phyloP scores from a whole-genome alignment of 2,888 invertebrate species.

The Pollenia amentaria region DNA sequence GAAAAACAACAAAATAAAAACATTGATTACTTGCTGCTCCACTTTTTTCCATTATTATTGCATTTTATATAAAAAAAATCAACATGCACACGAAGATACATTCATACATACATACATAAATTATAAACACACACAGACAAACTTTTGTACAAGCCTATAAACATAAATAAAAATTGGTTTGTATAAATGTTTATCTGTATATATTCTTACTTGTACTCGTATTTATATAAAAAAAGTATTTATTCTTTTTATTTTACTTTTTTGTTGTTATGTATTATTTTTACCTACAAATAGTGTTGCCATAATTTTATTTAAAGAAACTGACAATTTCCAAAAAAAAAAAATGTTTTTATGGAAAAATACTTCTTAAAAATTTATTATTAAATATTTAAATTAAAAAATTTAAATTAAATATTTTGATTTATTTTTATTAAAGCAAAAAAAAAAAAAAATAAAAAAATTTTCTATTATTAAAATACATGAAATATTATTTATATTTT shows the following conservation, averaged over 20 bases:
- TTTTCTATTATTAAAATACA: too few relatives aligned
- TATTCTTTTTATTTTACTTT: slow-evolving; percentile 29
- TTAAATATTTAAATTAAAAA: too few relatives aligned
- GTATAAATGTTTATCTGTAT: slow-evolving; percentile 19
- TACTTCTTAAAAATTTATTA: too few relatives aligned
- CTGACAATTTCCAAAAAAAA: too few relatives aligned
- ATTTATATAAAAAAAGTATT: slow-evolving; percentile 40
- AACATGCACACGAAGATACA: slow-evolving; percentile 32
- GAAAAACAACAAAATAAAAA: slow-evolving; percentile 41
- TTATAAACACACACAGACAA: not conserved
- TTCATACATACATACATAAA: slow-evolving; percentile 2
- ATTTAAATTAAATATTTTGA: too few relatives aligned
- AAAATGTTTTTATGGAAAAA: too few relatives aligned
- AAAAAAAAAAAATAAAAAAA: too few relatives aligned
- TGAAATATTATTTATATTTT: too few relatives aligned
- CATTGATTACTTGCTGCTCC: slow-evolving; percentile 73
- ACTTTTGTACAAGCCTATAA: slow-evolving; percentile 24
- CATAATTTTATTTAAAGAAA: too few relatives aligned
- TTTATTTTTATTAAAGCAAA: too few relatives aligned
- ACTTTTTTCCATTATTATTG: slow-evolving; percentile 67
- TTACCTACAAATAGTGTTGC: slow-evolving; percentile 17
- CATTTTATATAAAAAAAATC: slow-evolving; percentile 34
- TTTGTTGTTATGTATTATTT: slow-evolving; percentile 13
- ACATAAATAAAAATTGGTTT: slow-evolving; percentile 5
- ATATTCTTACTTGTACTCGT: slow-evolving; percentile 29